These are phyloP conservation scores for Hermaeophaga mercurialis DNA, from an alignment of 2,888 invertebrate genomes.

Conservation along the genomic window DNA sequence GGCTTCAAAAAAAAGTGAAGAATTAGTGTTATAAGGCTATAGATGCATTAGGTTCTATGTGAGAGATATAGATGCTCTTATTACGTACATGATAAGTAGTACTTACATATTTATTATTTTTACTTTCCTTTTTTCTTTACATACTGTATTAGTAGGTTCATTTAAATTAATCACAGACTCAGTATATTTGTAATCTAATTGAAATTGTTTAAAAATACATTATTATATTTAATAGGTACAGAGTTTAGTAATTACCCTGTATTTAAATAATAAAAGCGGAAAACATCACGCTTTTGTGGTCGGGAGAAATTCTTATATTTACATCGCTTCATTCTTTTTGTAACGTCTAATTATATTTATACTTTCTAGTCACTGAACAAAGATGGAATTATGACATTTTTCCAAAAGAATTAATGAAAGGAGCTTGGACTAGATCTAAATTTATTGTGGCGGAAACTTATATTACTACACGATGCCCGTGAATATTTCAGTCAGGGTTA, in stretches of 20 bases:
- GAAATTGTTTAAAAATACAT: neutral
- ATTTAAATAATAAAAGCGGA: constrained; percentile 22
- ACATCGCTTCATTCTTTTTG: constrained; percentile 24
- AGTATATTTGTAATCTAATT: too few species aligned
- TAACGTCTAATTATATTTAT: constrained; percentile 25
- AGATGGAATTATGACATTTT: constrained; percentile 40
- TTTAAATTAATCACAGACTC: too few species aligned
- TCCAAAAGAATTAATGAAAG: constrained; percentile 40
- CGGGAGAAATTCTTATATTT: constrained; percentile 29
- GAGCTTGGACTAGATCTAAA: constrained; percentile 50
- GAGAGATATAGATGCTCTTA: too few species aligned
- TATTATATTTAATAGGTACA: too few species aligned
- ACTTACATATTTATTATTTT: too few species aligned
- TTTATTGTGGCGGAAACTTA: constrained; percentile 50
- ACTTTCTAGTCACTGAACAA: constrained; percentile 35
- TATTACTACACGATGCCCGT: constrained; percentile 37
- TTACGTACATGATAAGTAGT: too few species aligned
- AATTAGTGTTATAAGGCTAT: too few species aligned
- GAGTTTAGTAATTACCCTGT: constrained; percentile 8
- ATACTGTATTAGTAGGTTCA: too few species aligned
- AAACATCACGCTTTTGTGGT: constrained; percentile 34
- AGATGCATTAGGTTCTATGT: too few species aligned
- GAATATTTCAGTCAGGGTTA: constrained; percentile 46
- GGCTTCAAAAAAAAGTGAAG: too few species aligned
- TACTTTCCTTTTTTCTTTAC: too few species aligned